Evolutionary conservation across 2,888 invertebrate genomes (phyloP), one percentile per base, ranked within the genome.

Genomic region (Bunonema sp.): DNA sequence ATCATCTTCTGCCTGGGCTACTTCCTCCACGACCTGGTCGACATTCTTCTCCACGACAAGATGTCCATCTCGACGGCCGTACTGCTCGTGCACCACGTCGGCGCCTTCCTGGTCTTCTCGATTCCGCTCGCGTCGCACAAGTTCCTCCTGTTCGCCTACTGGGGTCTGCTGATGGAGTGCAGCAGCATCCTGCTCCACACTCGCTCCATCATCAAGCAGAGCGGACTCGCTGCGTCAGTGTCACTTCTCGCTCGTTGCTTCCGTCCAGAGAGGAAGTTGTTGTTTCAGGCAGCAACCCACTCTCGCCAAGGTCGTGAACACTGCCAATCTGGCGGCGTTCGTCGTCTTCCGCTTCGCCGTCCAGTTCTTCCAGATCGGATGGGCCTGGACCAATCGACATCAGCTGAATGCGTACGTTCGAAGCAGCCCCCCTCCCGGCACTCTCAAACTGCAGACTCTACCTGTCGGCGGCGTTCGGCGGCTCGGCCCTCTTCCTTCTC

Each of bases 101-200:
- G 45, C 24, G 47, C 53, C 10, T 45, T 50, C 22, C 47, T 46
- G 33, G 50, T 53, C 26, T 37, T 53, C 20, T 44, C 49, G 2
- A 46, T 46, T 8, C 48, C 50, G 12, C 37, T 50, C 20, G 44
- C 44, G 8, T 53, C 53, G 3, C 41, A 47, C 32, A 53, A 53
- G 26, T 53, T 53, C 44, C 41, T 53, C 5, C 39, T 53, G 16
- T 53, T 48, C 40, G 53, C 53, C 7, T 53, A 49, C 36, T 53
- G 53, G 53, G 53, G 50, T 8, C 41, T 53, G 39, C 38, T 53
- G 2, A 53, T 53, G 53, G 53, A 53, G 37, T 42, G 39, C 24
- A 26, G 26, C 12, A 26, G 26, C 12, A 48, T 53, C 10, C 47
- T 50, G 43, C 37, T 53, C 10, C 53, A 53, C 39, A 36, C 46